Percentiles rank a stretch among this genome's conserved stretches.
These are phyloP conservation scores for Cheilosia pagana DNA, from an alignment of 2,888 invertebrate species.

Conservation along the genomic window DNA sequence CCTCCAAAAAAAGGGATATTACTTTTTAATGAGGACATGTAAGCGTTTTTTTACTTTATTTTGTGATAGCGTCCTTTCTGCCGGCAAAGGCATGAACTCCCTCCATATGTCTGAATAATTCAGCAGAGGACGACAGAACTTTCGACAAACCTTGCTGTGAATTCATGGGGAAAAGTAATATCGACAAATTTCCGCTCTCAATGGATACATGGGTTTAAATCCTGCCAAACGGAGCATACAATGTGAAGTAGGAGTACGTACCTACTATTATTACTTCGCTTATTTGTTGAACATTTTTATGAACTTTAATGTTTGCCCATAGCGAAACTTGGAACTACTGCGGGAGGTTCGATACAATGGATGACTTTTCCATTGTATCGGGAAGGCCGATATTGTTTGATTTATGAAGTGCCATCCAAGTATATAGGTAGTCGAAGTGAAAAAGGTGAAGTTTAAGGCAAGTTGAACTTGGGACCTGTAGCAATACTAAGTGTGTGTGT, in stretches of 20 bases:
- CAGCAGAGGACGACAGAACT: conserved; percentile 62
- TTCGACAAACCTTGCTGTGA: conserved; percentile 47
- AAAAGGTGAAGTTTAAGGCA: conserved; percentile 36
- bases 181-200: conserved; percentile 62
- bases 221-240: conserved; percentile 31
- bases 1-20: conserved; percentile 61
- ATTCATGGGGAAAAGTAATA: conserved; percentile 65
- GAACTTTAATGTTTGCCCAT: conserved; percentile 69
- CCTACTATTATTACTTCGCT: conserved; percentile 57
- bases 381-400: conserved; percentile 54
- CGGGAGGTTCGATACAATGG: conserved; percentile 5
- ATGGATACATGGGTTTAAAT: conserved; percentile 49
- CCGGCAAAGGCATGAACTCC: neutral
- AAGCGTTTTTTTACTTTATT: conserved; percentile 37
- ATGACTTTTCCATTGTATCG: conserved; percentile 27
- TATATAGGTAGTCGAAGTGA: neutral
- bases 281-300: conserved; percentile 70
- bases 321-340: conserved; percentile 35
- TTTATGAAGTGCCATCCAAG: conserved; percentile 16
- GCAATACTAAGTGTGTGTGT: too few species aligned
- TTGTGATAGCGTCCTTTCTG: conserved; percentile 43
- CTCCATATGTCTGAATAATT: conserved; percentile 57
- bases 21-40: conserved; percentile 74
- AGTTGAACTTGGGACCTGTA: conserved; percentile 7
- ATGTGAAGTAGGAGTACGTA: conserved; percentile 3